A percentile compares a stretch with the other conserved stretches of the same genome.
Conservation (phyloP, 1,140 invertebrate species). For the Argopecten irradians region DNA sequence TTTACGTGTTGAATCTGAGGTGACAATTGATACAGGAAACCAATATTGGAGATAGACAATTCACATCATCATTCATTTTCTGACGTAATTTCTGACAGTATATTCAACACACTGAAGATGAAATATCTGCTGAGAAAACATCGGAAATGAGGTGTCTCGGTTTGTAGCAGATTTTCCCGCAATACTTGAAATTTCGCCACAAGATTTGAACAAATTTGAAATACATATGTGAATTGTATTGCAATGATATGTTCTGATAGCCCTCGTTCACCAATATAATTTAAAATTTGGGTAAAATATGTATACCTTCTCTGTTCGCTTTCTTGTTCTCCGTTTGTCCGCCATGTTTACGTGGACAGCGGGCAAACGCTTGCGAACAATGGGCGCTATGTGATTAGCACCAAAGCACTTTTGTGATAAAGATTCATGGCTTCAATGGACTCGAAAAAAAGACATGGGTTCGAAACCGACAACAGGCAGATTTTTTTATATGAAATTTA, state of each 20-base stretch:
- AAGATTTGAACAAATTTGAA: neutral
- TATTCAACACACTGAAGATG: too few relatives aligned
- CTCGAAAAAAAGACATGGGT: neutral
- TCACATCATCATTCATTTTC: too few relatives aligned
- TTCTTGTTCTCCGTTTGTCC: neutral
- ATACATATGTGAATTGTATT: neutral
- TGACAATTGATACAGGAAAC: too few relatives aligned
- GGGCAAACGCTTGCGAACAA: neutral
- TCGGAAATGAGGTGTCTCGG: neutral
- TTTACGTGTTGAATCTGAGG: too few relatives aligned
- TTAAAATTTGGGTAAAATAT: neutral
- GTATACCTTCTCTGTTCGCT: slow-evolving; percentile 9
- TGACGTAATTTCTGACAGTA: too few relatives aligned
- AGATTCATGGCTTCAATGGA: neutral
- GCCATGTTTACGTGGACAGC: slow-evolving; percentile 1
- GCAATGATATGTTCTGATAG: neutral
- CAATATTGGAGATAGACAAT: too few relatives aligned
- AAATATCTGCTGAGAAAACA: too few relatives aligned
- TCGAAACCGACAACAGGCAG: neutral
- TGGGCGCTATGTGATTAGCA: neutral
- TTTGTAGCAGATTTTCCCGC: neutral
- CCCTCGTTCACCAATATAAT: neutral
- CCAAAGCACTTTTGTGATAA: neutral
- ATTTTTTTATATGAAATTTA: too few relatives aligned
- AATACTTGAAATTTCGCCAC: neutral